These are phyloP conservation scores for Chironomus riparius DNA, from an alignment of 2,888 invertebrate genomes.

Conservation along the genomic window DNA sequence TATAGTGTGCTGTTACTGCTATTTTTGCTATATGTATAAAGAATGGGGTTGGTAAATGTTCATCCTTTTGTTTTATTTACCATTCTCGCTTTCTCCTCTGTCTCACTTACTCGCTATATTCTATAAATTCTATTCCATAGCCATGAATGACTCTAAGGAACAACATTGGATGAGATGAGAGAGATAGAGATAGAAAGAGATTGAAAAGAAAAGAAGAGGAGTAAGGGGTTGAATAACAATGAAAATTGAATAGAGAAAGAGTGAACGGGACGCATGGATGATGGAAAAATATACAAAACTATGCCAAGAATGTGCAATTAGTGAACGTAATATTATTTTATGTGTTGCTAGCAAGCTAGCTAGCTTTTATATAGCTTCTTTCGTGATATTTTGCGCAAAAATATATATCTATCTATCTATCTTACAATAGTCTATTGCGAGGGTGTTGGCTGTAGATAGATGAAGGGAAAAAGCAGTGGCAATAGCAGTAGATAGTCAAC, in stretches of 20 bases:
- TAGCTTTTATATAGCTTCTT: slow-evolving; percentile 23
- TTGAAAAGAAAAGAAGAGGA: not conserved
- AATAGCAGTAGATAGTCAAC: not conserved
- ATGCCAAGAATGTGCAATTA: slow-evolving; percentile 97
- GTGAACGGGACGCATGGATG: slow-evolving; percentile 35
- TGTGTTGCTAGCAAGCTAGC: slow-evolving; percentile 23
- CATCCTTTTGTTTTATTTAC: slow-evolving; percentile 27
- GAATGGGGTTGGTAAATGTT: slow-evolving; percentile 15
- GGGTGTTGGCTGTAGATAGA: not conserved
- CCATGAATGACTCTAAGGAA: not conserved
- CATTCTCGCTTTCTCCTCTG: slow-evolving; percentile 4
- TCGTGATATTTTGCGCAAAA: slow-evolving; percentile 5
- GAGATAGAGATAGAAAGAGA: not conserved
- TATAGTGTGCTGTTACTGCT: not conserved
- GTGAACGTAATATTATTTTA: slow-evolving; percentile 52
- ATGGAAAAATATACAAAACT: slow-evolving; percentile 60
- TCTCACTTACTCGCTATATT: too few species aligned
- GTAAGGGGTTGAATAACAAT: slow-evolving; percentile 11
- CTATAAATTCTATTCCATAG: not conserved
- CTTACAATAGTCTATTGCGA: not conserved
- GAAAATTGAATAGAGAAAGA: slow-evolving; percentile 5
- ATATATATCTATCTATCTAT: not conserved
- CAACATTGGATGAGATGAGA: not conserved
- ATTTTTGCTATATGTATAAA: not conserved
- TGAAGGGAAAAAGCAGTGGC: not conserved